phyloP scores from a whole-genome alignment of 1,140 invertebrate species.

The Drosophila ironensis region DNA sequence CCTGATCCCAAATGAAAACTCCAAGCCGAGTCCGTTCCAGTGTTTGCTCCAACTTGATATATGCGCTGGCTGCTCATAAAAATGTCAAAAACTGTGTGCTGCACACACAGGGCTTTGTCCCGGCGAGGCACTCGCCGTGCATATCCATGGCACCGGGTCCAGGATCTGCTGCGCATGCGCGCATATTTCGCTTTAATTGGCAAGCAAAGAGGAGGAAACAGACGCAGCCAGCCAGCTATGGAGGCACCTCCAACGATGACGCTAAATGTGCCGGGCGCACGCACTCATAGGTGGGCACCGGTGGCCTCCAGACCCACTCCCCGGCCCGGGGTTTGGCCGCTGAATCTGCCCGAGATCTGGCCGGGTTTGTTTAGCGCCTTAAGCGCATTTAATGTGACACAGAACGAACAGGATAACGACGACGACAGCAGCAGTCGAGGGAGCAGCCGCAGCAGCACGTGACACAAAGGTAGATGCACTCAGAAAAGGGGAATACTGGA shows the following conservation, averaged over 20 bases:
- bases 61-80: constrained; percentile 81
- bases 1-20: constrained; percentile 10
- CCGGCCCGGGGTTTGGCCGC: background rate
- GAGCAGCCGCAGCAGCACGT: constrained; percentile 57
- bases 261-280: constrained; percentile 72
- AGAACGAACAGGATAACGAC: constrained; percentile 80
- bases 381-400: constrained; percentile 81
- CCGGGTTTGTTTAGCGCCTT: constrained; percentile 76
- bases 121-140: constrained; percentile 11
- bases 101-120: constrained; percentile 65
- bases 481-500: too few relatives aligned
- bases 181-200: constrained; percentile 79
- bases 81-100: constrained; percentile 77
- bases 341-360: constrained; percentile 12
- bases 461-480: constrained; percentile 59
- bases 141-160: constrained; percentile 26
- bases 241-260: constrained; percentile 72
- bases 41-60: constrained; percentile 76
- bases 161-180: constrained; percentile 61
- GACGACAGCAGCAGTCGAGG: constrained; percentile 50
- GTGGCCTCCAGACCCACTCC: background rate
- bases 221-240: constrained; percentile 11
- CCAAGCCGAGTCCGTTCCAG: constrained; percentile 32
- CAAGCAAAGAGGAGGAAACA: constrained; percentile 39
- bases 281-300: constrained; percentile 67